A percentile compares a stretch with the other conserved stretches of the same genome.
phyloP scores from a whole-genome alignment of 53 echinoderm and acorn worm genomes.

The Actinopyga echinites region DNA sequence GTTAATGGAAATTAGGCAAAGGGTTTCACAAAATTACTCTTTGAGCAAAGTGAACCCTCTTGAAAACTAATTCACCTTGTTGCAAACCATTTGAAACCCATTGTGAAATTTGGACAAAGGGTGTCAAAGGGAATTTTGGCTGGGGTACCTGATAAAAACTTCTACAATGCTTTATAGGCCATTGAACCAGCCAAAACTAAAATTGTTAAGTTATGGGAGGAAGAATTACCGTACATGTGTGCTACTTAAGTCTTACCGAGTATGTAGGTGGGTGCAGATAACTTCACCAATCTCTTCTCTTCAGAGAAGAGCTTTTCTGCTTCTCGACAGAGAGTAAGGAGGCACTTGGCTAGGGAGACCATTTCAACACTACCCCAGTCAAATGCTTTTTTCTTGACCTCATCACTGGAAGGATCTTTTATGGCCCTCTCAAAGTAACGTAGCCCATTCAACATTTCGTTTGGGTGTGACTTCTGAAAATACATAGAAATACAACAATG shows the following conservation, averaged over 20 bases:
- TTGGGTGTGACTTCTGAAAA: slow-evolving; percentile 80
- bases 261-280: slow-evolving; percentile 83
- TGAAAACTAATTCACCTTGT: too few species aligned
- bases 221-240: too few species aligned
- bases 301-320: slow-evolving; percentile 61
- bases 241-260: slow-evolving; percentile 55
- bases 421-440: slow-evolving; percentile 82
- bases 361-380: slow-evolving; percentile 82
- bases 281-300: slow-evolving; percentile 65
- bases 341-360: slow-evolving; percentile 75
- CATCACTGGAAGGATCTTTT: slow-evolving; percentile 42
- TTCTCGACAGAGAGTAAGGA: slow-evolving; percentile 75
- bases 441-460: slow-evolving; percentile 84
- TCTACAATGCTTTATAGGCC: too few species aligned
- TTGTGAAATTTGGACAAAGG: too few species aligned
- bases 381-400: slow-evolving; percentile 62
- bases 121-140: too few species aligned
- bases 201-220: too few species aligned
- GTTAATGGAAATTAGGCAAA: too few species aligned
- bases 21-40: too few species aligned
- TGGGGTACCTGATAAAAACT: too few species aligned
- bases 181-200: too few species aligned
- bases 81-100: too few species aligned
- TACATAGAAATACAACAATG: not conserved
- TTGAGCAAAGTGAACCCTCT: too few species aligned